Percentiles rank a stretch among this genome's conserved stretches.
These are phyloP conservation scores for Hybos culiciformis DNA, from an alignment of 2,888 invertebrate genomes.

Conservation along the genomic window DNA sequence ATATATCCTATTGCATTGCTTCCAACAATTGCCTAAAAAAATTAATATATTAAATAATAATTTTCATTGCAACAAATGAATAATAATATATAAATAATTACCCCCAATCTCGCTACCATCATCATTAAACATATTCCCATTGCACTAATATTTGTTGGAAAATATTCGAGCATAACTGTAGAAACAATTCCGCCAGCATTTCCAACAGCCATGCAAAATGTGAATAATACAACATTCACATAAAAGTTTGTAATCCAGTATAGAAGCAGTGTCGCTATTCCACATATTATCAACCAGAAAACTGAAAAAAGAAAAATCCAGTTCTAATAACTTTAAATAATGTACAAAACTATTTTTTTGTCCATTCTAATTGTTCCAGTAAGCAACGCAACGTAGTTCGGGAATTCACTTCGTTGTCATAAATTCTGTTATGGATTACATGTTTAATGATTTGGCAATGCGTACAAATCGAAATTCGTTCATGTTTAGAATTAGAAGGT, in stretches of 20 bases:
- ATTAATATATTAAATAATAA: no score
- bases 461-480: no score
- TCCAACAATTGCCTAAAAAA: slow-evolving; percentile 16
- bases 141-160: slow-evolving; percentile 35
- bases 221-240: slow-evolving; percentile 43
- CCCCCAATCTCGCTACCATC: slow-evolving; percentile 18
- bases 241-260: slow-evolving; percentile 42
- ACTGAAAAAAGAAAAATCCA: slow-evolving; percentile 4
- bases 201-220: slow-evolving; percentile 38
- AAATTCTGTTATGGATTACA: no score
- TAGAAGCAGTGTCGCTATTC: slow-evolving; percentile 42
- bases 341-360: neutral
- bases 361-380: no score
- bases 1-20: slow-evolving; percentile 16
- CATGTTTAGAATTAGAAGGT: no score
- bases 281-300: slow-evolving; percentile 35
- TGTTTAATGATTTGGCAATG: no score
- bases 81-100: no score
- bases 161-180: slow-evolving; percentile 39
- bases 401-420: no score
- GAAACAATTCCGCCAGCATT: slow-evolving; percentile 40
- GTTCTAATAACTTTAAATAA: slow-evolving; percentile 24
- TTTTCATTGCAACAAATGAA: no score
- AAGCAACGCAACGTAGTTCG: no score
- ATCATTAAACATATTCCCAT: slow-evolving; percentile 18